Evolutionary conservation across 2,888 invertebrate genomes (phyloP), one percentile per base, ranked within the genome.

Genomic region (Leptogaster cylindrica): DNA sequence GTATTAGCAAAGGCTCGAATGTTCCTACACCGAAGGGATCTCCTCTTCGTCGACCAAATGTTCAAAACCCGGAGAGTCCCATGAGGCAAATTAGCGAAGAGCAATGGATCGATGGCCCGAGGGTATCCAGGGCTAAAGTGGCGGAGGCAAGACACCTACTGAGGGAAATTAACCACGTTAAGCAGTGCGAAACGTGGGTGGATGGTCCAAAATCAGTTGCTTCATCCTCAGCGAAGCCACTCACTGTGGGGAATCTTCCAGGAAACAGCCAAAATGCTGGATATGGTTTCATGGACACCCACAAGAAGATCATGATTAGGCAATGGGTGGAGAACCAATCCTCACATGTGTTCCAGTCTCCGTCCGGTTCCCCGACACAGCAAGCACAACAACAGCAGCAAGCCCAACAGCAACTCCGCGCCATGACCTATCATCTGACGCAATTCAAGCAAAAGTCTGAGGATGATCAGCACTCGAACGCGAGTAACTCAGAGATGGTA

Each of bases 81-180:
- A 76, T 79, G 75, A 75, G 80, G 3, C 77, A 80, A 71, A 78
- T 83, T 16, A 92, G 91, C 73, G 94, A 95, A 76, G 97, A 97
- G 76, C 93, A 95, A 77, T 97, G 97, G 97, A 93, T 97, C 70
- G 97, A 97, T 81, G 97, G 97, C 0, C 97, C 97, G 0, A 86
- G 94, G 76, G 92, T 95, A 74, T 92, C 91, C 0, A 89, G 90
- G 76, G 90, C 89, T 14, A 91, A 90, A 79, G 87, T 91, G 61
- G 92, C 91, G 1, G 92, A 92, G 79, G 92, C 90, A 0, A 83
- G 92, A 50, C 91, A 91, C 77, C 84, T 92, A 72, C 85, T 91
- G 76, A 90, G 91, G 75, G 91, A 92, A 80, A 86, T 89, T 1
- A 88, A 84, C 74, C 86, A 91, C 77, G 84, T 86, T 2, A 91